phyloP scores from a whole-genome alignment of 2,113 vertebrate genomes.

The Agapornis roseicollis region DNA sequence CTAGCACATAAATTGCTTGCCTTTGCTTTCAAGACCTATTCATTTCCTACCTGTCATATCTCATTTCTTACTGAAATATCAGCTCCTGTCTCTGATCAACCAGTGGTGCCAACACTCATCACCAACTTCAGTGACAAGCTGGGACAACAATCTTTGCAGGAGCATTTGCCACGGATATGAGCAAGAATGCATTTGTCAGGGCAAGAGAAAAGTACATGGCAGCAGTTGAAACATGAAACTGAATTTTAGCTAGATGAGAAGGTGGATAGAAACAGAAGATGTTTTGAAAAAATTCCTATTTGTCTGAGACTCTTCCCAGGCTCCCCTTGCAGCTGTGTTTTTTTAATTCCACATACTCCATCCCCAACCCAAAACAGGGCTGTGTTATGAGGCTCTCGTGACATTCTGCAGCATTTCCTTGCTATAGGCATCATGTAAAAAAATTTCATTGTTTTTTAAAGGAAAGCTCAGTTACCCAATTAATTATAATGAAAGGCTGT shows the following conservation, averaged over 20 bases:
- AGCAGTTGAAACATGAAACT: conserved; percentile 25
- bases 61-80: conserved; percentile 51
- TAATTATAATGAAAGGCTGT: background rate
- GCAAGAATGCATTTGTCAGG: conserved; percentile 56
- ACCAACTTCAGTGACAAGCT: conserved; percentile 48
- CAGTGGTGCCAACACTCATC: conserved; percentile 55
- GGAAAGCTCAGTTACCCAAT: background rate
- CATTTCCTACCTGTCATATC: conserved; percentile 34
- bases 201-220: background rate
- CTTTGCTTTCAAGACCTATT: conserved; percentile 22
- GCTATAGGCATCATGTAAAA: background rate
- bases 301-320: conserved; percentile 27
- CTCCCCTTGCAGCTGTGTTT: background rate
- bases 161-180: conserved; percentile 53
- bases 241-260: conserved; percentile 30
- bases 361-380: background rate
- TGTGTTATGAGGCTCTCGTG: background rate
- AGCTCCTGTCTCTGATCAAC: conserved; percentile 39
- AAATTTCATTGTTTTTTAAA: background rate
- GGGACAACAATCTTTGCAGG: conserved; percentile 56
- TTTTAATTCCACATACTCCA: background rate
- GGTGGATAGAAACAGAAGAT: conserved; percentile 24
- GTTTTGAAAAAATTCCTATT: conserved; percentile 18
- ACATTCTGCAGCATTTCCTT: background rate
- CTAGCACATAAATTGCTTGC: background rate